Evolutionary conservation across 37 sponge, comb jelly and placozoan genomes (phyloP).

Genomic region (Lycopodina hypogea): DNA sequence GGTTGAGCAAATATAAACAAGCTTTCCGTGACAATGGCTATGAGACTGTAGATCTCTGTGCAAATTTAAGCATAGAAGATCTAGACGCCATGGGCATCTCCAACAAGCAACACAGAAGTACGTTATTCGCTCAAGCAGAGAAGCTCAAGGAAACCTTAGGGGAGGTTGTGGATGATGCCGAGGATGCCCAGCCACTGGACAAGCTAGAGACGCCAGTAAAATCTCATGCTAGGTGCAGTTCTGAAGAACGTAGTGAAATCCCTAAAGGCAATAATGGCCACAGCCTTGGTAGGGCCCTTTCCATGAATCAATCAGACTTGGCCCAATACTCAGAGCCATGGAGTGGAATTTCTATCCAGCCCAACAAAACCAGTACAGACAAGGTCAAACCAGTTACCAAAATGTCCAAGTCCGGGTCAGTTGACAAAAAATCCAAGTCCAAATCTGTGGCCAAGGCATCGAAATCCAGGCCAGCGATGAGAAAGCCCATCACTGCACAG

Average conservation of each 20-base stretch:
- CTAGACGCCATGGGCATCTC: slow-evolving; percentile 69
- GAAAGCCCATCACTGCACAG: neutral
- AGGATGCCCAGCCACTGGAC: neutral
- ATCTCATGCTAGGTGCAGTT: neutral
- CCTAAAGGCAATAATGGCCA: neutral
- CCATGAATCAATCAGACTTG: neutral
- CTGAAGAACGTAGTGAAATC: neutral
- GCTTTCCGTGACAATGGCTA: slow-evolving; percentile 80
- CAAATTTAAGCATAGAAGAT: slow-evolving; percentile 56
- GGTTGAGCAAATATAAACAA: slow-evolving; percentile 54
- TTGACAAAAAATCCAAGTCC: neutral
- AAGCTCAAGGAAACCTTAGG: slow-evolving; percentile 3
- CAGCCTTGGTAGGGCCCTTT: too few relatives aligned
- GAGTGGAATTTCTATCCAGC: neutral
- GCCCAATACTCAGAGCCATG: slow-evolving; percentile 23
- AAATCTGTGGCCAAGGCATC: neutral
- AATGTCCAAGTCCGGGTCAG: too few relatives aligned
- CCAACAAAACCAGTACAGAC: neutral
- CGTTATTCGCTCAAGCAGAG: slow-evolving; percentile 30
- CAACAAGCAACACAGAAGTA: slow-evolving; percentile 31
- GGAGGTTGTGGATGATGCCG: neutral
- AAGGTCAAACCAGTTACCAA: too few relatives aligned
- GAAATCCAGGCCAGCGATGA: neutral
- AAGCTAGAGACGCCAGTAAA: neutral
- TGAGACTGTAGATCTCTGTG: slow-evolving; percentile 51